Evolutionary conservation across 1,140 invertebrate genomes (phyloP), one percentile per base, ranked within the genome.

Genomic region (Brachionus angularis): DNA sequence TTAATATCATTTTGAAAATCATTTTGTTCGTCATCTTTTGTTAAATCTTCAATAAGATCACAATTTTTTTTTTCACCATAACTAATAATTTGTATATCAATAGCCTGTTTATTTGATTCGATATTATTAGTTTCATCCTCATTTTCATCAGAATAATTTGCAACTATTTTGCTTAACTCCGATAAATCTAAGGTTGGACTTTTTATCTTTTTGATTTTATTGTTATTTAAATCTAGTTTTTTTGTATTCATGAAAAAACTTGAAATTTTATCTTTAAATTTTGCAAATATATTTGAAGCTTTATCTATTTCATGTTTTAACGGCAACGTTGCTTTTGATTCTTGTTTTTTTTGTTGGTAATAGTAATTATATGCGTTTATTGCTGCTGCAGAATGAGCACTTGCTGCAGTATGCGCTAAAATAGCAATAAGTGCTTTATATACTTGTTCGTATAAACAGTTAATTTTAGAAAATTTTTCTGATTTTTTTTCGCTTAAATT

Each of bases 381-480:
- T 1, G 62, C 62, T 7, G 62, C 62, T 7, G 62, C 39, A 46
- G n/a, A 23, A 33, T 67, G 62, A 29, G 62, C 62, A 46, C 39
- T 46, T 8, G 62, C 62, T 10, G 62, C 62, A 5, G 62, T 67
- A 67, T 67, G 62, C 14, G 62, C 62, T 21, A 67, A 46, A 67
- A 33, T 34, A 23, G 42, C 46, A 23, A 50, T 29, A 18, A 67
- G 36, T 7, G 62, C 39, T 25, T 67, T 67, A n/a, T 67, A 46
- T 29, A 67, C n/a, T 21, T 67, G 62, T n/a, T 67, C 62, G 33
- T 67, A 23, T 7, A 34, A 29, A 12, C 5, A 3, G 23, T 50
- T 67, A 8, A 47, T 23, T 29, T 50, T 46, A 29, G 16, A n/a
- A n/a, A n/a, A n/a, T n/a, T n/a, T n/a, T n/a, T n/a, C n/a, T n/a